A percentile compares a stretch with the other conserved stretches of the same genome.
Evolutionary conservation across 2,113 vertebrate species (phyloP).

Genomic region (Mustelus asterias): DNA sequence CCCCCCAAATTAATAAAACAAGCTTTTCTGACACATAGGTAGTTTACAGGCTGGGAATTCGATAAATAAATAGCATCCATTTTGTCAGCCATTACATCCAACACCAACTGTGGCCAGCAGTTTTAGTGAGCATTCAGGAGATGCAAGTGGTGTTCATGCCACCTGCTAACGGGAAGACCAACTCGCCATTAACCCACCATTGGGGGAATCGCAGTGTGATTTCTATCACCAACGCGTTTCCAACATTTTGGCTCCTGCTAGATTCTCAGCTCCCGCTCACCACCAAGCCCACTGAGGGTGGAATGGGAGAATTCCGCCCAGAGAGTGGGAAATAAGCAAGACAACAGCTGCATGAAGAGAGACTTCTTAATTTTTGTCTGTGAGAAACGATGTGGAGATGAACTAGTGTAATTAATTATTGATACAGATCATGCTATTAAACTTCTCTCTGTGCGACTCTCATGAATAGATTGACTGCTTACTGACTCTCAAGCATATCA

Average conservation of each 20-base stretch:
- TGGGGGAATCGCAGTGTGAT: no score
- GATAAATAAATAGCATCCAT: neutral
- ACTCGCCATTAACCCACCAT: no score
- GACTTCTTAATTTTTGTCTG: neutral
- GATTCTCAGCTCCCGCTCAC: no score
- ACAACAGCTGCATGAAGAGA: neutral
- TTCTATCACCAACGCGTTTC: no score
- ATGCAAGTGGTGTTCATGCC: no score
- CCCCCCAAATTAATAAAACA: neutral
- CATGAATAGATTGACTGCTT: conserved; percentile 14
- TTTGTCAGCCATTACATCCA: neutral
- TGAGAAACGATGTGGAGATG: neutral
- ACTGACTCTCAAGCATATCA: neutral
- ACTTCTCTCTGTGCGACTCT: conserved; percentile 9
- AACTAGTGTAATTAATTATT: conserved; percentile 32
- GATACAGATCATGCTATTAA: neutral
- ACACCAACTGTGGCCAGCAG: neutral
- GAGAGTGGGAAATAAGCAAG: neutral
- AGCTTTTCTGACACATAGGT: neutral
- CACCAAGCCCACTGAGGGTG: no score
- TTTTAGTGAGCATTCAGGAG: no score
- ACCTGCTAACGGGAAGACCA: no score
- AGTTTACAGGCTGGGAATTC: neutral
- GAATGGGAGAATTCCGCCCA: neutral
- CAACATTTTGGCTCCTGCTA: no score